phyloP scores from a whole-genome alignment of 2,797 vertebrate genomes.

The Fratercula arctica region DNA sequence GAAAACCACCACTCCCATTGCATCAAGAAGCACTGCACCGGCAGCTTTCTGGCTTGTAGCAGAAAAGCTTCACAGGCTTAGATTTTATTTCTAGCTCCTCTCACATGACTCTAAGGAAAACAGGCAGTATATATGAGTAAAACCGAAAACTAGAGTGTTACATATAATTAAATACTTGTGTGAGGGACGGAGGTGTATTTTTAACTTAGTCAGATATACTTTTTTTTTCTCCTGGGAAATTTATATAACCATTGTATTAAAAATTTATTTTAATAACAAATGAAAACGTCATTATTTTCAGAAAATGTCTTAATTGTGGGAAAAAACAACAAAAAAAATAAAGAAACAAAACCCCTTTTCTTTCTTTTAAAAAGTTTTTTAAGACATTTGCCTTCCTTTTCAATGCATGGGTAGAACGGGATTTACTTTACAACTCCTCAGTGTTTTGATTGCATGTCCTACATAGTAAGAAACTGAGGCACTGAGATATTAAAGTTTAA shows the following conservation, averaged over 20 bases:
- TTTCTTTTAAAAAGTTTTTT: not conserved
- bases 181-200: not conserved
- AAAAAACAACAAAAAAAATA: not conserved
- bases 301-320: not conserved
- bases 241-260: not conserved
- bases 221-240: not conserved
- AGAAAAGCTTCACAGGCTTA: not conserved
- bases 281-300: not conserved
- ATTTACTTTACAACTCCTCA: not conserved
- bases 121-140: not conserved
- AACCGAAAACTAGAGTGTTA: not conserved
- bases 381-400: not conserved
- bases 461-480: not conserved
- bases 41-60: not conserved
- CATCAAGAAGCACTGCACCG: not conserved
- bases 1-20: not conserved
- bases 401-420: rapidly evolving
- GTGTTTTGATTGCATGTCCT: not conserved
- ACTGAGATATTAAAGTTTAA: not conserved
- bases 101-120: constrained; percentile 11
- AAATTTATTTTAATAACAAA: not conserved
- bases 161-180: not conserved
- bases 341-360: not conserved
- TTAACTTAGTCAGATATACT: not conserved
- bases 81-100: constrained; percentile 28